Base-by-base conservation (phyloP, 2,888 invertebrate species). In the Syrista parreyssii region DNA sequence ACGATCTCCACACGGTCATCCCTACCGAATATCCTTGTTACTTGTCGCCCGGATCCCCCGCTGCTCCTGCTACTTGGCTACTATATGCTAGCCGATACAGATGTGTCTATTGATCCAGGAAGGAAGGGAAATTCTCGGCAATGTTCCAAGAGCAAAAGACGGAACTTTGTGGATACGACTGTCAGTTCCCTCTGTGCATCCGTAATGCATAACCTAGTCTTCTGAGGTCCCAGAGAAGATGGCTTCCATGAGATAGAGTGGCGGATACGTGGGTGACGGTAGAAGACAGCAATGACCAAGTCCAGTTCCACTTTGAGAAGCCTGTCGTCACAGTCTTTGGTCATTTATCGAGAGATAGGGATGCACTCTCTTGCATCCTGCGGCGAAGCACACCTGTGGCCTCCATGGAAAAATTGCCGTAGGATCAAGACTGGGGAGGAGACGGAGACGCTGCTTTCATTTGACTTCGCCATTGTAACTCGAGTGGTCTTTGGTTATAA, bases 381-480 rank as follows among this genome's bases (percentile, higher is more conserved):
- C 9, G 9, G 6, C 23, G 23, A 23, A 23, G 23, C 23, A 23
- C 55, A 40, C 40, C 40, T 23, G 40, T 6, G 40, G 23, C 40
- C 40, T 40, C 40, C 15, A 40, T 55, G 23, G 6, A 40, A 15
- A 55, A 12, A 6, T 23, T 9, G 6, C 23, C 6, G 9, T 23
- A 55, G 40, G 40, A 23, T 55, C 23, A 23, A 55, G 40, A 23
- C 23, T 55, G 55, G 55, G 23, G 9, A 55, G 55, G 6, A 55
- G 2, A 9, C 40, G 40, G 40, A 23, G 6, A 55, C 71, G 31
- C 23, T 11, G 74, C 11, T 31, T 23, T 78, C 78, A 81, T 83
- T 83, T 83, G 81, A 81, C 83, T 78, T 75, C 31, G 12, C 30
- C 31, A 9, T 55, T 55, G 9, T 23, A 9, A 55, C 55, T 55